These are phyloP conservation scores for Sparidentex hasta DNA, from an alignment of 2,797 vertebrate species.

Conservation along the genomic window DNA sequence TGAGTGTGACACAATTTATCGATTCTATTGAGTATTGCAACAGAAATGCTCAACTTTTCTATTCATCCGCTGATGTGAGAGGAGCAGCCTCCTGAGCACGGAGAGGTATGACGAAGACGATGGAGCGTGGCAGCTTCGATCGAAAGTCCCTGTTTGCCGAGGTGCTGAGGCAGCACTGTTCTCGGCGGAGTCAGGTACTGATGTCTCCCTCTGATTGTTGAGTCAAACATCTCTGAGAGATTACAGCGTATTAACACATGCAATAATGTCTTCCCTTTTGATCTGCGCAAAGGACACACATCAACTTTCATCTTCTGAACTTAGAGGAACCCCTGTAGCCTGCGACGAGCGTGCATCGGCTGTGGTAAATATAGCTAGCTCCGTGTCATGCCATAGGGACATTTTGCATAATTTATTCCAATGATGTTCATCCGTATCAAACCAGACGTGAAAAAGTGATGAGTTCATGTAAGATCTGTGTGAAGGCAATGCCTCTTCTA, in stretches of 20 bases:
- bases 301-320: slow-evolving; percentile 30
- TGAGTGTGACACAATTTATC: slow-evolving; percentile 41
- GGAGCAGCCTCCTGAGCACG: slow-evolving; percentile 20
- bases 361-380: slow-evolving; percentile 44
- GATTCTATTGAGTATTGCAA: slow-evolving; percentile 50
- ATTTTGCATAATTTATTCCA: slow-evolving; percentile 55
- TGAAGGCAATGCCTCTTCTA: slow-evolving; percentile 11
- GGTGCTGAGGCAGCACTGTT: slow-evolving; percentile 71
- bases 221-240: slow-evolving; percentile 53
- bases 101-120: slow-evolving; percentile 60
- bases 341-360: slow-evolving; percentile 10
- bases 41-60: slow-evolving; percentile 60
- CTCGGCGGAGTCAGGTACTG: slow-evolving; percentile 49
- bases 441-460: slow-evolving; percentile 21
- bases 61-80: slow-evolving; percentile 41
- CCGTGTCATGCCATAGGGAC: slow-evolving; percentile 30
- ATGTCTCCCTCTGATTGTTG: slow-evolving; percentile 58
- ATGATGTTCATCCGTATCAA: slow-evolving; percentile 36
- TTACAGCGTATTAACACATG: slow-evolving; percentile 58
- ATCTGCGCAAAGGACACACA: slow-evolving; percentile 22
- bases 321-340: slow-evolving; percentile 1
- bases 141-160: slow-evolving; percentile 37
- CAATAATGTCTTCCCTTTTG: slow-evolving; percentile 48
- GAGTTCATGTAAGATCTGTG: slow-evolving; percentile 32
- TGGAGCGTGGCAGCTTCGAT: slow-evolving; percentile 65